Evolutionary conservation across 2,888 invertebrate genomes (phyloP).

Genomic region (Coelopa pilipes): DNA sequence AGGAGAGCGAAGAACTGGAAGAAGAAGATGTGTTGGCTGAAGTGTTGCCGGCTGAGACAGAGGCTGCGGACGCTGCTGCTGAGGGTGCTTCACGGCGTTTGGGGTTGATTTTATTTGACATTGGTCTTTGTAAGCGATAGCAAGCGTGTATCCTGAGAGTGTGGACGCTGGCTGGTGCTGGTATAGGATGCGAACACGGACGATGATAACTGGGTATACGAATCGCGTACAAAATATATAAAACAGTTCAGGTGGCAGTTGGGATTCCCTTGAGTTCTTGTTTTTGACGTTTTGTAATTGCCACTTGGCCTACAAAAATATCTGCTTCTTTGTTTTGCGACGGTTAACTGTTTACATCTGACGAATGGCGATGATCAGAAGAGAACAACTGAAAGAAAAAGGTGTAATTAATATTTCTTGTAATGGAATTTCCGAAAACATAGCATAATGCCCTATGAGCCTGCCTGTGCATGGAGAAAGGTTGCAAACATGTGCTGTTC

Average conservation of each 20-base stretch:
- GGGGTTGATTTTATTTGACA: slow-evolving; percentile 67
- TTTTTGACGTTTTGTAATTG: background rate
- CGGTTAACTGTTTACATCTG: no score
- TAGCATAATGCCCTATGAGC: no score
- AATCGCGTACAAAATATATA: slow-evolving; percentile 38
- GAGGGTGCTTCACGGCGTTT: slow-evolving; percentile 65
- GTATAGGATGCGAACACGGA: slow-evolving; percentile 21
- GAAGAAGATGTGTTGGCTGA: slow-evolving; percentile 66
- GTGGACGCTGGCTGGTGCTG: background rate
- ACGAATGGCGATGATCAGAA: no score
- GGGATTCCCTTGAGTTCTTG: slow-evolving; percentile 27
- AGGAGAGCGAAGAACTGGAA: slow-evolving; percentile 66
- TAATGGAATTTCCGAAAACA: no score
- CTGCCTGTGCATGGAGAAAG: no score
- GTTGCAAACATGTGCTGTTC: no score
- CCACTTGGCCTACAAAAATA: background rate
- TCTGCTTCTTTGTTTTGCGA: background rate
- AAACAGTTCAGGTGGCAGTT: slow-evolving; percentile 40
- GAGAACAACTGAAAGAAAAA: no score
- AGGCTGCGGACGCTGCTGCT: slow-evolving; percentile 51
- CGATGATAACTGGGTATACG: slow-evolving; percentile 20
- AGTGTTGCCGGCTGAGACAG: slow-evolving; percentile 56
- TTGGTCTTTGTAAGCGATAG: slow-evolving; percentile 49
- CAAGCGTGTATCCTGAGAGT: background rate
- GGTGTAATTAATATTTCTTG: no score